Base-by-base conservation (phyloP, 2,797 vertebrate genomes). In the Erpetoichthys calabaricus region DNA sequence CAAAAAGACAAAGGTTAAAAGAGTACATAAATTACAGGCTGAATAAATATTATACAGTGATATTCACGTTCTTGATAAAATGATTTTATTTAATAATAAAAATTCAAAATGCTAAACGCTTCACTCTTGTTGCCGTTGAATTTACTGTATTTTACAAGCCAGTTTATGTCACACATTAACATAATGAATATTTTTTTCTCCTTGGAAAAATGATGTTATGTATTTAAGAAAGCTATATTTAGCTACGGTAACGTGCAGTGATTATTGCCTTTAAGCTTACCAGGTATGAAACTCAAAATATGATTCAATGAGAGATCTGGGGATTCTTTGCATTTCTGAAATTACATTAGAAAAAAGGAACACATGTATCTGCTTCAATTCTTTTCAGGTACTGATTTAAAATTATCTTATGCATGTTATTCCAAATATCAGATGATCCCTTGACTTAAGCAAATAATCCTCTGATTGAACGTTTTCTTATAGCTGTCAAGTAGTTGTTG, bases 41-140 rank as follows among this genome's bases (percentile, higher is more conserved):
- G 94, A 97, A 98, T 98, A 98, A 98, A 98, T 97, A 98, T 92
- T 86, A 90, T 94, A 96, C 91, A 97, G 90, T 90, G 90, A 96
- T 93, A 91, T 89, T 97, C 92, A 92, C 91, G 90, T 84, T 82
- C 76, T 82, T 60, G 70, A 56, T 83, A 80, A 82, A 85, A 88
- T 69, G 61, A 65, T 79, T 70, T 69, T 68, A 77, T 73, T 77
- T 81, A 78, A 75, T 82, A 80, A 82, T 81, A 84, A 80, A 86
- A 85, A 83, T 92, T 95, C 89, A 93, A 95, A 96, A 97, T 82
- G 86, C 91, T 90, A 87, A 91, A 91, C 89, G 84, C 89, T 86
- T 87, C 81, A 81, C 82, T 83, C 80, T 85, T 84, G 82, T 79
- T 73, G 77, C 75, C 80, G 75, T 68, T 53, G 82, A 80, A 70